Base-by-base conservation (phyloP, 2,797 vertebrate species). In the Molossus alvarezi region DNA sequence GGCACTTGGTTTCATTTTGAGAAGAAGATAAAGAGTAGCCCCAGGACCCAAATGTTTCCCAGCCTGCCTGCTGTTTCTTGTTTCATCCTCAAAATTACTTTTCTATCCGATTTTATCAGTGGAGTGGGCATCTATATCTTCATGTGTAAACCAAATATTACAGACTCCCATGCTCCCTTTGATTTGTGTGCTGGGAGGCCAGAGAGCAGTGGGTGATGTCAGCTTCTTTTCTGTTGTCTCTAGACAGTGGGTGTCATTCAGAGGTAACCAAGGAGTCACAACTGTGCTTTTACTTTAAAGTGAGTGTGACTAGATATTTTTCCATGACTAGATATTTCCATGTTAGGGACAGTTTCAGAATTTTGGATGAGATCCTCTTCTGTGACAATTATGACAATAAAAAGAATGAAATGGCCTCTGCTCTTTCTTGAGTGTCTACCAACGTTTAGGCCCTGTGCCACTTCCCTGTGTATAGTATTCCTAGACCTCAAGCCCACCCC, bases 221-320 rank as follows among this genome's bases (percentile, higher is more conserved):
- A 33, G 2, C 29, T 98, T 79, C 88, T 11, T 45, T 97, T 97
- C 96, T 94, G 23, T 94, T 57, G 48, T 94, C 88, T 93, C 17
- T 96, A 64, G 62, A 92, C 95, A 48, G 17, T 55, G 72, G 48
- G 9, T 97, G 60, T 37, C 94, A 71, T 80, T 83, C 51, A 79
- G 77, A 90, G 11, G 90, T 76, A 92, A 95, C 76, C 71, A 96
- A 96, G 94, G 86, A 25, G 1, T 55, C 20, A 14, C 45, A 27
- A 1, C 8, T 88, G 86, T 41, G 67, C 29, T 90, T 72, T 92
- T 97, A 96, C 85, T 94, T 96, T 96, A 93, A 97, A 95, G 57
- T n/a, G 53, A 93, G 76, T 60, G 86, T 97, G 48, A 96, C 51
- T 95, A 27, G 53, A 77, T 95, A 86, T 97, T 97, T 96, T 96